phyloP scores from a whole-genome alignment of 2,888 invertebrate species.

The Scaptomyza flava region DNA sequence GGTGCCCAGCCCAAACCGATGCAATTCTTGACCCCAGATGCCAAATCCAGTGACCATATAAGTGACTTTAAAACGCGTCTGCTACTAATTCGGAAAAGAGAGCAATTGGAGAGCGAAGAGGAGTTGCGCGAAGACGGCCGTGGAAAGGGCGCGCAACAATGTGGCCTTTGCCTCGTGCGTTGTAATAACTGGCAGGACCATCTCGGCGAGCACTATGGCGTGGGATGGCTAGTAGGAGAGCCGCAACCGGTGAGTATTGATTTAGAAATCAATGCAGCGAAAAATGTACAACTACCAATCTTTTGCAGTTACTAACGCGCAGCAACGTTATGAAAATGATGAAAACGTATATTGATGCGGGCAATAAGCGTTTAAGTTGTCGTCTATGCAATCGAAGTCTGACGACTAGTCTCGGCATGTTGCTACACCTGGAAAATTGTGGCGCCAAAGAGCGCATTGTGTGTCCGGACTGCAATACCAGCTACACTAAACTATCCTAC shows the following conservation, averaged over 20 bases:
- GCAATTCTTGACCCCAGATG: background rate
- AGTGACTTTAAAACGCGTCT: conserved; percentile 70
- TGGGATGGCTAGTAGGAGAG: conserved; percentile 79
- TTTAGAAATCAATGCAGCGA: background rate
- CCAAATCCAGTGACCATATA: conserved; percentile 3
- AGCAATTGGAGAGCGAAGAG: conserved; percentile 71
- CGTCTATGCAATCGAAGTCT: conserved; percentile 74
- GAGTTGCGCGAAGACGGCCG: conserved; percentile 51
- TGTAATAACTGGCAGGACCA: conserved; percentile 72
- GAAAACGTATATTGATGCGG: conserved; percentile 56
- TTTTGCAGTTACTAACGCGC: conserved; percentile 61
- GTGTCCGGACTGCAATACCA: conserved; percentile 72
- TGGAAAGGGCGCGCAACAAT: conserved; percentile 66
- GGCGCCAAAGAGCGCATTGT: conserved; percentile 58
- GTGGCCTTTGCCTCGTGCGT: conserved; percentile 80
- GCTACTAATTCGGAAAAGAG: conserved; percentile 75
- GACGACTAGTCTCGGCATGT: conserved; percentile 75
- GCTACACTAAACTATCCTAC: conserved; percentile 57
- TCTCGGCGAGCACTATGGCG: conserved; percentile 80
- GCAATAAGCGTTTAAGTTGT: conserved; percentile 65
- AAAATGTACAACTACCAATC: background rate
- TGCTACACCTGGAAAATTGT: conserved; percentile 80
- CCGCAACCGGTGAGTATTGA: conserved; percentile 60
- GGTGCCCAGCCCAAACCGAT: conserved; percentile 26
- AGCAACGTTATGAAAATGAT: conserved; percentile 57